A percentile compares a stretch with the other conserved stretches of the same genome.
Evolutionary conservation across 2,797 vertebrate species (phyloP).

Genomic region (Halcyon leucocephala): DNA sequence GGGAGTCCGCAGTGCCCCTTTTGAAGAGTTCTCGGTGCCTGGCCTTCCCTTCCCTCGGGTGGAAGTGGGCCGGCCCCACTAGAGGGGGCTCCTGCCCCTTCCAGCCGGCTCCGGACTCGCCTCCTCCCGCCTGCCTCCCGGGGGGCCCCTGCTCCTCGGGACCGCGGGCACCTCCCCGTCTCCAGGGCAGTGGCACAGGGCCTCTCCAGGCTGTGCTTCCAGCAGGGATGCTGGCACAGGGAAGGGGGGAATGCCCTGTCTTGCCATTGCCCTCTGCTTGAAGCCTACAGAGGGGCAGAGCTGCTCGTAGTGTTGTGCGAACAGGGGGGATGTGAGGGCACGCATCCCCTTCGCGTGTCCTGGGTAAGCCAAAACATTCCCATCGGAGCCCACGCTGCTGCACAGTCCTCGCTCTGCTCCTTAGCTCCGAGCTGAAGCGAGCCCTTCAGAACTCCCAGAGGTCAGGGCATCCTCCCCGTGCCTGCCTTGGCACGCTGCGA

Average conservation of each 20-base stretch:
- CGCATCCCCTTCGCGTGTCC: too few relatives aligned
- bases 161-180: fast-evolving
- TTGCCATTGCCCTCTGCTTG: background rate
- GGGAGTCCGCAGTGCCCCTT: background rate
- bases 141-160: background rate
- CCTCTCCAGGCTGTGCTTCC: fast-evolving
- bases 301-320: fast-evolving
- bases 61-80: background rate
- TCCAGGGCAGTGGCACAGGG: fast-evolving
- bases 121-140: background rate
- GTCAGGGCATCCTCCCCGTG: fast-evolving
- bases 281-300: background rate
- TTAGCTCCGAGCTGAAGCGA: background rate
- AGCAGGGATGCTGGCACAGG: background rate
- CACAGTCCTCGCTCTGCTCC: background rate
- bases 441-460: background rate
- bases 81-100: background rate
- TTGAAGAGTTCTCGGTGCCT: too few relatives aligned
- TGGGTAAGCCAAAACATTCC: background rate
- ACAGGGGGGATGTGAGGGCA: fast-evolving
- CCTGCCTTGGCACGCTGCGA: background rate
- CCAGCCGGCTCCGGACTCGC: background rate
- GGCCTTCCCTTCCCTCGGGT: background rate
- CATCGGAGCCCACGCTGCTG: fast-evolving
- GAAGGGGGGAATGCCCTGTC: fast-evolving